Conservation (phyloP, 1,140 invertebrate genomes). For the Coboldia fuscipes region DNA sequence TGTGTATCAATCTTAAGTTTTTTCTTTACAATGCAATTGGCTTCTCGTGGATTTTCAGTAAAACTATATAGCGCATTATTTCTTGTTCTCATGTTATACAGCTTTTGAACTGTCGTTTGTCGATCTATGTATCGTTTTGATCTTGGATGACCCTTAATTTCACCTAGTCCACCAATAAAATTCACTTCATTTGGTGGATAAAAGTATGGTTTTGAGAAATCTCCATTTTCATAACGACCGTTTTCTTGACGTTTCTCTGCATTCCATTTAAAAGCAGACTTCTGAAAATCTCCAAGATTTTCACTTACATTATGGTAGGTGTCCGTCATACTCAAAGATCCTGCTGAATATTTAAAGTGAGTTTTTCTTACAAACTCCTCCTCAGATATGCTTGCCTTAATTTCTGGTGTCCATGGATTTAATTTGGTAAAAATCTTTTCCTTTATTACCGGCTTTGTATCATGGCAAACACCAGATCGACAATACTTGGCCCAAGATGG, state of each 20-base stretch:
- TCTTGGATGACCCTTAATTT: background rate
- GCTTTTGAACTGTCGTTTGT: background rate
- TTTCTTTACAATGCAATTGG: slow-evolving; percentile 12
- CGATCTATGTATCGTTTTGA: background rate
- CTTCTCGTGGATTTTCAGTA: slow-evolving; percentile 15
- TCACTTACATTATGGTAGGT: no score
- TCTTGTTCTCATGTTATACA: background rate
- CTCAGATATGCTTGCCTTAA: no score
- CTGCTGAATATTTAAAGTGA: no score
- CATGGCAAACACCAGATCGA: no score
- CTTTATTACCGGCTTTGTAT: no score
- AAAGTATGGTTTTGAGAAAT: background rate
- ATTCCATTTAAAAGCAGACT: background rate
- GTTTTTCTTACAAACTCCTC: no score
- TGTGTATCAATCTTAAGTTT: slow-evolving; percentile 10
- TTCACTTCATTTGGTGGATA: background rate
- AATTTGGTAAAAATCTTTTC: no score
- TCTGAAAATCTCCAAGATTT: no score
- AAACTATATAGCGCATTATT: slow-evolving; percentile 9
- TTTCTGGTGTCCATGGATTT: no score
- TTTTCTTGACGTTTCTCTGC: background rate
- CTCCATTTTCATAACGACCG: background rate
- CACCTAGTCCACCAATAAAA: background rate
- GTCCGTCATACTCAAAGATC: no score
- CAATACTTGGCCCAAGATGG: no score